Evolutionary conservation across 35 echinoderm and acorn worm genomes (phyloP).

Genomic region (Apostichopus japonicus): DNA sequence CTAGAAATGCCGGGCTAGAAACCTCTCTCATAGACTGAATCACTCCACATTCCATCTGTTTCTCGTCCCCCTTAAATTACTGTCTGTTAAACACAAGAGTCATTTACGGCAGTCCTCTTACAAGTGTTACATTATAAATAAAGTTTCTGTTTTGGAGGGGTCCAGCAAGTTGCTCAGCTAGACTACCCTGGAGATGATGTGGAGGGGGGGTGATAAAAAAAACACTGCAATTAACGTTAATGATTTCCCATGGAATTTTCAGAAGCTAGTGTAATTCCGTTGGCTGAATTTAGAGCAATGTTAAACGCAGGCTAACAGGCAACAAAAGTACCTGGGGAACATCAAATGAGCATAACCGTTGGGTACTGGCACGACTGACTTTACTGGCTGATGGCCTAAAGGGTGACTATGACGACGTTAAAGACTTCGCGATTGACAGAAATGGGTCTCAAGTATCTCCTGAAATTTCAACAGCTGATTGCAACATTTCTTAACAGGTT

Average conservation of each 20-base stretch:
- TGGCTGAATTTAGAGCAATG: neutral
- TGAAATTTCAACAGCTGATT: neutral
- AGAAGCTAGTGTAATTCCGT: neutral
- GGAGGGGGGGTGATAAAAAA: too few species aligned
- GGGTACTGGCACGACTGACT: neutral
- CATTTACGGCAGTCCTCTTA: neutral
- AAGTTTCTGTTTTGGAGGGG: too few species aligned
- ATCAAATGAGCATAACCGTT: neutral
- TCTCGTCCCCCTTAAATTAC: too few species aligned
- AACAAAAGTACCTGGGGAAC: neutral
- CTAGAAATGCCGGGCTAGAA: too few species aligned
- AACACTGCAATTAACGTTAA: neutral
- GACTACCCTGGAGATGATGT: too few species aligned
- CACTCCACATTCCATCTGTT: too few species aligned
- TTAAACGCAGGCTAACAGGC: neutral
- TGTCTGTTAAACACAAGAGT: too few species aligned
- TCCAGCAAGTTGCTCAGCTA: too few species aligned
- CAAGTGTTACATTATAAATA: neutral
- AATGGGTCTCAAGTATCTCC: constrained; percentile 18
- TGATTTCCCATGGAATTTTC: neutral
- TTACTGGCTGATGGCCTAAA: constrained; percentile 3
- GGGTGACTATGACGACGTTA: neutral
- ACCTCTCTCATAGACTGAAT: too few species aligned
- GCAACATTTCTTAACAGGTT: neutral
- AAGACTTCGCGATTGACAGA: constrained; percentile 8